Percentiles rank a stretch among this genome's conserved stretches.
phyloP scores from a whole-genome alignment of 2,888 invertebrate genomes.

The Amphipoea lucens region DNA sequence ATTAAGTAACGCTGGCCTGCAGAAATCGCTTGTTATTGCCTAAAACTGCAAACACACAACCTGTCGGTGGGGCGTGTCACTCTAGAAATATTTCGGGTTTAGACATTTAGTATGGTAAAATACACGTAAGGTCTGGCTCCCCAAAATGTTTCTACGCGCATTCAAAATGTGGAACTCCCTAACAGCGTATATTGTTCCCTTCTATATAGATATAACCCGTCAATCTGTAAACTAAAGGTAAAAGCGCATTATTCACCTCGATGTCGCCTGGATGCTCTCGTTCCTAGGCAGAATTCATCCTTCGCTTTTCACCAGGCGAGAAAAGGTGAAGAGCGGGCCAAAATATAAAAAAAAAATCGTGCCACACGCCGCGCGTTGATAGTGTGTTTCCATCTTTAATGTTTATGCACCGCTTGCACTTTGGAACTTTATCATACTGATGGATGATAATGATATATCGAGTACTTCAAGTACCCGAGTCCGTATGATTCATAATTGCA shows the following conservation, averaged over 20 bases:
- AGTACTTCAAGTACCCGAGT: slow-evolving; percentile 10
- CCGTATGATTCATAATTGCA: slow-evolving; percentile 8
- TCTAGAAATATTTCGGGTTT: not conserved
- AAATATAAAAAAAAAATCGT: not conserved
- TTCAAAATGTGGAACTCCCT: not conserved
- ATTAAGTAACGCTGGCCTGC: slow-evolving; percentile 59
- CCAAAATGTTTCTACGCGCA: not conserved
- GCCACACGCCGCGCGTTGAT: no score
- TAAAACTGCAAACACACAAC: slow-evolving; percentile 17
- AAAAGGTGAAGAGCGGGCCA: not conserved
- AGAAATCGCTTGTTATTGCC: slow-evolving; percentile 36
- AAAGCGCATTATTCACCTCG: not conserved
- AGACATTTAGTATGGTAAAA: not conserved
- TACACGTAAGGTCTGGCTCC: not conserved
- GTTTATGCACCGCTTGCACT: slow-evolving; percentile 42
- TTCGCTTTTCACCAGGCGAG: not conserved
- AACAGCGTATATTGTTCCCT: no score
- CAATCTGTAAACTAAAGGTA: not conserved
- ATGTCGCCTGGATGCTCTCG: not conserved
- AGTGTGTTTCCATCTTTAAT: slow-evolving; percentile 26
- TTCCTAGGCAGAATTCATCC: not conserved
- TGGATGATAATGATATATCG: slow-evolving; percentile 26
- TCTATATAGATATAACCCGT: not conserved
- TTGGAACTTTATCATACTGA: slow-evolving; percentile 34
- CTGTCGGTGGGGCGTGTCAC: not conserved